Evolutionary conservation across 2,888 invertebrate genomes (phyloP).

Genomic region (Sesia apiformis): DNA sequence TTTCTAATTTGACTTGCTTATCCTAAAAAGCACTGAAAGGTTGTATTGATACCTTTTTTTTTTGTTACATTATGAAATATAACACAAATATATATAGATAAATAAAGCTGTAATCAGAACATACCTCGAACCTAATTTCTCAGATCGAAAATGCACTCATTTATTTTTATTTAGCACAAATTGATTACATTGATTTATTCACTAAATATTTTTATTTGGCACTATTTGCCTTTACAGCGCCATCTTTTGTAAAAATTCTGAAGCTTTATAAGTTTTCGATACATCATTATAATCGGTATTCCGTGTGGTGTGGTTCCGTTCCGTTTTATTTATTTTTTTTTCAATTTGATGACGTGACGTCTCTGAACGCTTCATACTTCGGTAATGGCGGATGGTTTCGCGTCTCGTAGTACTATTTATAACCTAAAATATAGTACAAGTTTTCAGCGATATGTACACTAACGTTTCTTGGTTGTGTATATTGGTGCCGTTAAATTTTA

Average conservation of each 20-base stretch:
- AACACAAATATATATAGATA: too few relatives aligned
- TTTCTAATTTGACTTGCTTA: too few relatives aligned
- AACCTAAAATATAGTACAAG: constrained; percentile 75
- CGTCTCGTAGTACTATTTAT: constrained; percentile 74
- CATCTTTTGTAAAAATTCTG: constrained; percentile 28
- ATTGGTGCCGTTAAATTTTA: constrained; percentile 67
- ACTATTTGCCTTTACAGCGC: constrained; percentile 17
- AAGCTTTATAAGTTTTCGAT: constrained; percentile 5
- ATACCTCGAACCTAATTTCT: too few relatives aligned
- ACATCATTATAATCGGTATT: constrained; percentile 12
- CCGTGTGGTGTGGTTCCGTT: constrained; percentile 18
- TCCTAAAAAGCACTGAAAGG: too few relatives aligned
- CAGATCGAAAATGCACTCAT: too few relatives aligned
- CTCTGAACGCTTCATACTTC: constrained; percentile 54
- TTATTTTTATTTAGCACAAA: too few relatives aligned
- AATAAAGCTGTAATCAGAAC: too few relatives aligned
- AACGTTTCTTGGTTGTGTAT: constrained; percentile 68
- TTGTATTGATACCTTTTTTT: too few relatives aligned
- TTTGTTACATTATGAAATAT: too few relatives aligned
- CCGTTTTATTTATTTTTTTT: constrained; percentile 34
- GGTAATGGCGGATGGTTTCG: constrained; percentile 75
- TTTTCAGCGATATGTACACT: constrained; percentile 75
- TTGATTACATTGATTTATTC: too few relatives aligned
- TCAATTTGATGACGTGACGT: constrained; percentile 64
- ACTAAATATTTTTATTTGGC: too few relatives aligned